A percentile compares a stretch with the other conserved stretches of the same genome.
Evolutionary conservation across 2,113 vertebrate species (phyloP).

Genomic region (Microcebus murinus): DNA sequence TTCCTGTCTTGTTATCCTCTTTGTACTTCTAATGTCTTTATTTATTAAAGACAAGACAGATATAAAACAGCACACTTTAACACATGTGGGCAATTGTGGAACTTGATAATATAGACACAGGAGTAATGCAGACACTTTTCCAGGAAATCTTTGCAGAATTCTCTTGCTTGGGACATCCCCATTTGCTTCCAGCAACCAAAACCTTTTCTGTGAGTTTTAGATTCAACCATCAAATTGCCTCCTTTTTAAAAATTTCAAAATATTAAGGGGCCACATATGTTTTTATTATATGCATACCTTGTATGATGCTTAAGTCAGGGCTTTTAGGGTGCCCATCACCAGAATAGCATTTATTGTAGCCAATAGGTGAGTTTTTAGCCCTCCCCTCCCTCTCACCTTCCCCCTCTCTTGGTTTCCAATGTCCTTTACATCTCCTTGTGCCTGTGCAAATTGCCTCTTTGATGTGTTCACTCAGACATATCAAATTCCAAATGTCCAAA

Average conservation of each 20-base stretch:
- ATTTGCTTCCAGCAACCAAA: not conserved
- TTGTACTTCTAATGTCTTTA: not conserved
- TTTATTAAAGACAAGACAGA: not conserved
- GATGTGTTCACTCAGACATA: not conserved
- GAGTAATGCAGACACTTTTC: not conserved
- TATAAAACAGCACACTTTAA: not conserved
- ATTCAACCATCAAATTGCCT: not conserved
- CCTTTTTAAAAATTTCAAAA: too few species aligned
- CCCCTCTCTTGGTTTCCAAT: too few species aligned
- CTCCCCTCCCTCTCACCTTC: too few species aligned
- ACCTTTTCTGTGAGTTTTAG: not conserved
- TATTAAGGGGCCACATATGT: too few species aligned
- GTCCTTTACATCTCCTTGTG: too few species aligned
- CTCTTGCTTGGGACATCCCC: not conserved
- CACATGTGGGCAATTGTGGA: not conserved
- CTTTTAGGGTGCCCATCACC: too few species aligned
- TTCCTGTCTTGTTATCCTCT: not conserved
- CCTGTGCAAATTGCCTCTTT: not conserved
- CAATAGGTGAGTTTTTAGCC: too few species aligned
- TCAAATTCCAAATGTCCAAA: not conserved
- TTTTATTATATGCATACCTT: too few species aligned
- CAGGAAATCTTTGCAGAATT: not conserved
- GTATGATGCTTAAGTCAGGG: too few species aligned
- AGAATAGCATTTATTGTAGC: too few species aligned
- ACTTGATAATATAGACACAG: not conserved